These are phyloP conservation scores for Syrmaticus mikado DNA, from an alignment of 2,113 vertebrate species.

Conservation along the genomic window DNA sequence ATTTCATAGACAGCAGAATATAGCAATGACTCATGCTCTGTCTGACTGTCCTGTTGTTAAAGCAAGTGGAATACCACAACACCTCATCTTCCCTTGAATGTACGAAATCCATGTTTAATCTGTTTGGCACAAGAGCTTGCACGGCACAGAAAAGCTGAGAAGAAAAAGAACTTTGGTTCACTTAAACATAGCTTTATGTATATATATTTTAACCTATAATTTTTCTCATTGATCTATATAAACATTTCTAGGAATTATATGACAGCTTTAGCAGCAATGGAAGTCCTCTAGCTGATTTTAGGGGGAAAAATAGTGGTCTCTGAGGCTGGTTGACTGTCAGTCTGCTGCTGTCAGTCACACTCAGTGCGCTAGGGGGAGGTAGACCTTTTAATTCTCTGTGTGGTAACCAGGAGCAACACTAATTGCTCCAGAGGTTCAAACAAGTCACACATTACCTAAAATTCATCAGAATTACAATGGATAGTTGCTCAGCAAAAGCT, in stretches of 20 bases:
- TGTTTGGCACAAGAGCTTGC: not conserved
- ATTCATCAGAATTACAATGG: too few relatives aligned
- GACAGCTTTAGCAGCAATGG: not conserved
- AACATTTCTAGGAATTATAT: not conserved
- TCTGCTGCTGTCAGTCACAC: too few relatives aligned
- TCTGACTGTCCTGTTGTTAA: not conserved
- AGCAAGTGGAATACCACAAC: not conserved
- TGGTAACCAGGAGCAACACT: too few relatives aligned
- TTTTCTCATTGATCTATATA: not conserved
- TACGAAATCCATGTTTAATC: not conserved
- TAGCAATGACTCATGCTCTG: not conserved
- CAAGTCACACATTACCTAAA: too few relatives aligned
- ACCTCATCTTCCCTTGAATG: not conserved
- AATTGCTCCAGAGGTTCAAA: too few relatives aligned
- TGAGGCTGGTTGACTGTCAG: not conserved
- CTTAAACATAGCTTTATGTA: not conserved
- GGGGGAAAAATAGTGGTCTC: not conserved
- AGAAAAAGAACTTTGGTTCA: not conserved
- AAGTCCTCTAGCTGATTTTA: not conserved
- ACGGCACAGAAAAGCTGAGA: not conserved
- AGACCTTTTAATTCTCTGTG: too few relatives aligned
- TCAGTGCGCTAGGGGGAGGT: too few relatives aligned
- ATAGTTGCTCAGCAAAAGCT: too few relatives aligned
- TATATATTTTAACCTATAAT: not conserved
- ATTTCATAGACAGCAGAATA: not conserved